phyloP scores from a whole-genome alignment of 2,797 vertebrate genomes.

The Aulostomus chinensis region DNA sequence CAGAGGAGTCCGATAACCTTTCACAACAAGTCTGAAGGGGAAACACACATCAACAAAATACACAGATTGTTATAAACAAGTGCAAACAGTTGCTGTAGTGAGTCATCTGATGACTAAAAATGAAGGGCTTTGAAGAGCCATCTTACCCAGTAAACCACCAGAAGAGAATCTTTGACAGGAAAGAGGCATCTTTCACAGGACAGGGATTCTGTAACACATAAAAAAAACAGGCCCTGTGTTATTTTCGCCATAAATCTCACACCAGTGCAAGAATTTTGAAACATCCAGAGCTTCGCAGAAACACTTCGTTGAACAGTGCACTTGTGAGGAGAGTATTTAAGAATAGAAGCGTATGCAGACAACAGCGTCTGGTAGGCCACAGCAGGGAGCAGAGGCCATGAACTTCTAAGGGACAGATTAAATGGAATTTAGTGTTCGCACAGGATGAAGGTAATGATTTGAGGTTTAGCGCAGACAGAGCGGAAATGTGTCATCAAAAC shows the following conservation, averaged over 20 bases:
- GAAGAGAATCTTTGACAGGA: constrained; percentile 92
- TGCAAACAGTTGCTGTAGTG: constrained; percentile 45
- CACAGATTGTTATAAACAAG: constrained; percentile 64
- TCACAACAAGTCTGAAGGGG: constrained; percentile 84
- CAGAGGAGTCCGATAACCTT: constrained; percentile 84
- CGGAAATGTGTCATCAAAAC: constrained; percentile 77
- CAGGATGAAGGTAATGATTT: constrained; percentile 61
- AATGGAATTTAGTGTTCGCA: constrained; percentile 64
- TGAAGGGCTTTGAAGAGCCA: constrained; percentile 49
- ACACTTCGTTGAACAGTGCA: constrained; percentile 1
- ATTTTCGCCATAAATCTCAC: constrained; percentile 49
- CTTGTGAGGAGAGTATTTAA: constrained; percentile 49
- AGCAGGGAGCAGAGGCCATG: constrained; percentile 41
- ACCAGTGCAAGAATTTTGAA: neutral
- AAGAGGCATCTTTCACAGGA: constrained; percentile 88
- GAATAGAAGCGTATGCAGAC: constrained; percentile 36
- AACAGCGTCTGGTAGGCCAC: constrained; percentile 47
- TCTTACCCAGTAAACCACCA: constrained; percentile 97
- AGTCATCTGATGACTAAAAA: constrained; percentile 49
- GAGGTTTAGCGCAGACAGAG: constrained; percentile 67
- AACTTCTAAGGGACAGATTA: constrained; percentile 59
- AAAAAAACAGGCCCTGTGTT: constrained; percentile 50
- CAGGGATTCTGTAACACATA: constrained; percentile 87
- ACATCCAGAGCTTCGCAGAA: too few relatives aligned
- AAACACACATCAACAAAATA: constrained; percentile 48